These are phyloP conservation scores for Aulostomus chinensis DNA, from an alignment of 2,797 vertebrate species.

Conservation along the genomic window DNA sequence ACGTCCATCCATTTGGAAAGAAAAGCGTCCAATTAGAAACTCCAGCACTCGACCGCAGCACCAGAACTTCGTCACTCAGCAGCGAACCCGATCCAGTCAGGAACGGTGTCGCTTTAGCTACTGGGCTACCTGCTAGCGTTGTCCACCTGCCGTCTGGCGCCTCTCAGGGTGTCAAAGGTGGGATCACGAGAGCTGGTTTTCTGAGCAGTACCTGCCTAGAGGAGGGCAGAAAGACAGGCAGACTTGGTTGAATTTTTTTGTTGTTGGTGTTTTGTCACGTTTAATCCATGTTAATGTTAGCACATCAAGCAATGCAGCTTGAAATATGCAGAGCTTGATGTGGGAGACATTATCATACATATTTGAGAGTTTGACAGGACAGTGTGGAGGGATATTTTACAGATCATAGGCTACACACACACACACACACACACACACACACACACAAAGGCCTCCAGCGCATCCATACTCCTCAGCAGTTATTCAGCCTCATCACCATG, in stretches of 20 bases:
- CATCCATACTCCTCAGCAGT: conserved; percentile 46
- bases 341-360: background rate
- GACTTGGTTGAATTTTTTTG: background rate
- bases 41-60: too few relatives aligned
- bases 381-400: background rate
- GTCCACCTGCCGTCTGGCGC: too few relatives aligned
- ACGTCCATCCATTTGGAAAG: too few relatives aligned
- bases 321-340: background rate
- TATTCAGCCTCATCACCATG: conserved; percentile 38
- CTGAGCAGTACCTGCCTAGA: too few relatives aligned
- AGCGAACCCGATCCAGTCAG: too few relatives aligned
- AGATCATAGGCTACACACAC: background rate
- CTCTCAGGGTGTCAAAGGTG: too few relatives aligned
- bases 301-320: background rate
- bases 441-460: conserved; percentile 16
- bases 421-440: conserved; percentile 7
- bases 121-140: too few relatives aligned
- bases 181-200: too few relatives aligned
- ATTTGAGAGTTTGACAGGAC: conserved; percentile 9
- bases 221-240: too few relatives aligned
- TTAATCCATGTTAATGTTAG: background rate
- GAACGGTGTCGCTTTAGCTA: too few relatives aligned
- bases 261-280: background rate
- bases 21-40: too few relatives aligned
- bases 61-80: too few relatives aligned